These are phyloP conservation scores for Galerucella nymphaeae DNA, from an alignment of 2,888 invertebrate species.

Conservation along the genomic window DNA sequence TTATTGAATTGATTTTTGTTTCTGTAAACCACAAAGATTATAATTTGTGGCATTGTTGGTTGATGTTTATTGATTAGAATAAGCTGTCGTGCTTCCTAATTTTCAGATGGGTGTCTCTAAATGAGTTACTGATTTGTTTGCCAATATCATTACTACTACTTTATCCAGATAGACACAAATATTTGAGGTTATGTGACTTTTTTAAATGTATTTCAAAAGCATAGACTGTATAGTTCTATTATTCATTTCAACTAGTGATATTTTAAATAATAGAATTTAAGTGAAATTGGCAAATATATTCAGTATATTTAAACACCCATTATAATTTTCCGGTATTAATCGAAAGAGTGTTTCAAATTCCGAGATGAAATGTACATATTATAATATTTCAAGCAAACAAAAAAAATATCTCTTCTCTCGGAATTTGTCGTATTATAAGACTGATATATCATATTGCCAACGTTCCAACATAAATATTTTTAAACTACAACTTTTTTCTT, in stretches of 20 bases:
- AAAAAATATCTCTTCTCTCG: conserved; percentile 44
- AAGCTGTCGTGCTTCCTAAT: conserved; percentile 62
- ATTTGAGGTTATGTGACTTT: too few species aligned
- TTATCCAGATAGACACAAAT: too few species aligned
- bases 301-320: not conserved
- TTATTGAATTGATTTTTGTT: conserved; percentile 41
- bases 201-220: too few species aligned
- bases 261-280: not conserved
- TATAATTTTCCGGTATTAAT: conserved; percentile 53
- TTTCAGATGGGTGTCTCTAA: conserved; percentile 40
- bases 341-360: conserved; percentile 53
- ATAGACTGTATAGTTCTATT: too few species aligned
- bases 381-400: not conserved
- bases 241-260: too few species aligned
- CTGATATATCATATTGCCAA: conserved; percentile 66
- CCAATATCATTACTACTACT: not conserved
- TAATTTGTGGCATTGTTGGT: conserved; percentile 46
- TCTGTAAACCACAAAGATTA: conserved; percentile 26
- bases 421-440: conserved; percentile 60
- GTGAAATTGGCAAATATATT: not conserved
- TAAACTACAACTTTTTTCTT: conserved; percentile 51
- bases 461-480: conserved; percentile 57
- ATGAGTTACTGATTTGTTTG: not conserved
- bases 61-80: conserved; percentile 51
- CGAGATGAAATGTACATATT: conserved; percentile 44